Evolutionary conservation across 2,888 invertebrate genomes (phyloP).

Genomic region (Leucophora obtusa): DNA sequence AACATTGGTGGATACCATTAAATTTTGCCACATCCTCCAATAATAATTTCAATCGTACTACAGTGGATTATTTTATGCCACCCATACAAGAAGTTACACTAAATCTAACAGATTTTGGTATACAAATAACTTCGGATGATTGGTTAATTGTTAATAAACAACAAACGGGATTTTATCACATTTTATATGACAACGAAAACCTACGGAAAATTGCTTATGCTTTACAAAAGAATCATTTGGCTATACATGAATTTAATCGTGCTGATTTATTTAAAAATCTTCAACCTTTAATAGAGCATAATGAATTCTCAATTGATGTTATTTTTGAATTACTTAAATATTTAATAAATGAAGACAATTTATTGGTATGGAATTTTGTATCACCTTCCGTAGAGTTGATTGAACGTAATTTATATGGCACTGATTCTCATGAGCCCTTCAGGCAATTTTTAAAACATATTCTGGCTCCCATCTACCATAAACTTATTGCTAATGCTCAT

Average conservation of each 20-base stretch:
- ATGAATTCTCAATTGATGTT: slow-evolving; percentile 80
- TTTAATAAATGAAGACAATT: slow-evolving; percentile 82
- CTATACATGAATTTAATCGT: slow-evolving; percentile 87
- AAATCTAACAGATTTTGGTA: slow-evolving; percentile 68
- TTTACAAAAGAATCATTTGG: slow-evolving; percentile 82
- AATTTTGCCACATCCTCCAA: slow-evolving; percentile 73
- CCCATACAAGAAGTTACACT: slow-evolving; percentile 70
- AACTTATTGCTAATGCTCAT: slow-evolving; percentile 51
- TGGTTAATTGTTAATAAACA: slow-evolving; percentile 77
- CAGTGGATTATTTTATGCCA: slow-evolving; percentile 74
- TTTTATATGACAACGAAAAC: slow-evolving; percentile 85
- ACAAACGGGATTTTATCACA: slow-evolving; percentile 80
- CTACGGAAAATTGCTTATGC: slow-evolving; percentile 83
- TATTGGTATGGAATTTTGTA: slow-evolving; percentile 85
- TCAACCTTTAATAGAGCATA: slow-evolving; percentile 81
- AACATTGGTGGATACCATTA: slow-evolving; percentile 76
- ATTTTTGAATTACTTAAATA: slow-evolving; percentile 81
- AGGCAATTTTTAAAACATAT: slow-evolving; percentile 71
- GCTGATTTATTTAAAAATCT: slow-evolving; percentile 93
- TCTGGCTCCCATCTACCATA: slow-evolving; percentile 69
- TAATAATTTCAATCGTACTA: slow-evolving; percentile 71
- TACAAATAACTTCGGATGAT: slow-evolving; percentile 70
- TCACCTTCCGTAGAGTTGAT: slow-evolving; percentile 69
- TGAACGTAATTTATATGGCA: slow-evolving; percentile 68
- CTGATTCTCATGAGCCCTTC: slow-evolving; percentile 68